Evolutionary conservation across 2,113 vertebrate genomes (phyloP).

Genomic region (Triplophysa tibetana): DNA sequence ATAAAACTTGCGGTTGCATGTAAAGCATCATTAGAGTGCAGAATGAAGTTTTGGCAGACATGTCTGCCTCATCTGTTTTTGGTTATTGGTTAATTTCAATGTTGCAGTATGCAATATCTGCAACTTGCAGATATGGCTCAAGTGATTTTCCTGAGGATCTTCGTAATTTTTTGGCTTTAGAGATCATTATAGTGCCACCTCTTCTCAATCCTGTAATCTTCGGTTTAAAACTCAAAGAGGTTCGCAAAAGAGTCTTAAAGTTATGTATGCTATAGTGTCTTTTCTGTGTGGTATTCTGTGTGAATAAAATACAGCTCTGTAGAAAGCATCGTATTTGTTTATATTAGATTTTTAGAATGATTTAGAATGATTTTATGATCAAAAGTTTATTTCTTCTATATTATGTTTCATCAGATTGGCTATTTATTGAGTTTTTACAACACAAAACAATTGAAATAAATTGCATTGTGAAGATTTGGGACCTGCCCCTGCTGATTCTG

Average conservation of each 20-base stretch:
- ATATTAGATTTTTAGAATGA: no score
- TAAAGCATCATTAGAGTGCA: conserved; percentile 26
- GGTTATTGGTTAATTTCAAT: conserved; percentile 19
- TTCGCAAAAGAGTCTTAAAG: conserved; percentile 8
- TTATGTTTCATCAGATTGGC: no score
- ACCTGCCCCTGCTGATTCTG: no score
- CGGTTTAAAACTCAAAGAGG: conserved; percentile 6
- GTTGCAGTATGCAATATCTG: no score
- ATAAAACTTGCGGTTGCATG: conserved; percentile 10
- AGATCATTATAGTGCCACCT: conserved; percentile 16
- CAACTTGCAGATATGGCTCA: conserved; percentile 22
- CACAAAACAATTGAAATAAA: no score
- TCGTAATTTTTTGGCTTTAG: conserved; percentile 1
- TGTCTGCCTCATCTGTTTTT: conserved; percentile 34
- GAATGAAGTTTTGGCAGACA: conserved; percentile 32
- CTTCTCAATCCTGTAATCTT: conserved; percentile 24
- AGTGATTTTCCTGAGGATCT: neutral
- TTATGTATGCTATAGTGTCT: neutral
- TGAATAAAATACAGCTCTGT: no score
- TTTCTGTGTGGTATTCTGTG: no score
- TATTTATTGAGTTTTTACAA: no score
- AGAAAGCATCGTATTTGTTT: no score
- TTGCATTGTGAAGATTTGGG: no score
- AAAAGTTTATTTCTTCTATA: no score
- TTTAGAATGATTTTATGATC: no score